A percentile compares a stretch with the other conserved stretches of the same genome.
phyloP scores from a whole-genome alignment of 2,113 vertebrate species.

The Ammodytes marinus region DNA sequence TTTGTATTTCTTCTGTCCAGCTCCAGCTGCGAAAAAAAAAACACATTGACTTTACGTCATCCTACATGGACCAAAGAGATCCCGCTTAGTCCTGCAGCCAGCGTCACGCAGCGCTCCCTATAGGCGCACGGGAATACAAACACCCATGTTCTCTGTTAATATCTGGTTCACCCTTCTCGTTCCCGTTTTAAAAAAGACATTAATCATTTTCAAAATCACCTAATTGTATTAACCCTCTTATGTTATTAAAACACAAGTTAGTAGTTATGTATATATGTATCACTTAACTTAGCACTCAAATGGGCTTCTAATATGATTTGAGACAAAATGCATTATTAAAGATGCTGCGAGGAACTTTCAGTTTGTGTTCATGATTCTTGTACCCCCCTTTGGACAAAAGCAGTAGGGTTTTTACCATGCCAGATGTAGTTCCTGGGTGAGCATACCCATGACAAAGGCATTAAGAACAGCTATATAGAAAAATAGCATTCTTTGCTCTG shows the following conservation, averaged over 20 bases:
- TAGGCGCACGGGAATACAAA: neutral
- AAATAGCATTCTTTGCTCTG: no score
- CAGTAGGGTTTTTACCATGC: no score
- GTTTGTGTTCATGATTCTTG: no score
- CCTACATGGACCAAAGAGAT: neutral
- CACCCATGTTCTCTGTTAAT: neutral
- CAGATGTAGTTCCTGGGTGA: no score
- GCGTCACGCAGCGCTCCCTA: conserved; percentile 39
- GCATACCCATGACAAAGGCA: no score
- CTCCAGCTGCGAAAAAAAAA: conserved; percentile 23
- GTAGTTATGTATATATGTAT: neutral
- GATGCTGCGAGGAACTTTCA: no score
- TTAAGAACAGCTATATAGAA: no score
- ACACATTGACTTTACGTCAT: conserved; percentile 14
- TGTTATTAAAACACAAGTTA: neutral
- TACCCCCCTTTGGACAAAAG: no score
- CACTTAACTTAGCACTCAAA: no score
- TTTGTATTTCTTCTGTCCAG: neutral
- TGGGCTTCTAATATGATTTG: no score
- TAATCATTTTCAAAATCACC: neutral
- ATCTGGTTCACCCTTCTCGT: no score
- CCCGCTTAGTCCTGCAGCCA: neutral
- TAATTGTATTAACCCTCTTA: neutral
- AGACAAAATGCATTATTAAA: no score
- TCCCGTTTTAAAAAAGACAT: neutral